Evolutionary conservation across 1,140 invertebrate genomes (phyloP), one percentile per base, ranked within the genome.

Genomic region (Teleopsis dalmanni): DNA sequence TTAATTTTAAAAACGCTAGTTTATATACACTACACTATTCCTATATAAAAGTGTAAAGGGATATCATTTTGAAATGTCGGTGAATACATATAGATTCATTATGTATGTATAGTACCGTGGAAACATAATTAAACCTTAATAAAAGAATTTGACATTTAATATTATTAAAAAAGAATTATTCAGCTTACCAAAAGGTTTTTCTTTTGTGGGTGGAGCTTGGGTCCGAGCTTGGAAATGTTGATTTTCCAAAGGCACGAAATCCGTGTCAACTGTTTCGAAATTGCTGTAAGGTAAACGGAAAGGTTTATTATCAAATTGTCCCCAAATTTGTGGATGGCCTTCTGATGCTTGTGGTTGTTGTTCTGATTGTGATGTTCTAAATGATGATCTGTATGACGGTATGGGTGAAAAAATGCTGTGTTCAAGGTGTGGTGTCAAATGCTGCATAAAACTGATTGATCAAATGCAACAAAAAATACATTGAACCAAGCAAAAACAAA

Each of bases 161-260:
- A 38, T 9, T 33, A 2, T 31, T 22, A 31, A 31, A 35, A 23
- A 35, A 37, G 18, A 7, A 23, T 19, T 42, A 14, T 18, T 6
- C 10, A 2, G 57, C 64, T 59, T 54, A 67, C 64, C 61, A 47
- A 67, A 67, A 0, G 64, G 64, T 43, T 66, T 66, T 19, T 62
- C 52, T 13, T 5, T 62, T 53, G 9, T 36, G 50, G 21, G 14
- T 14, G 35, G 42, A 35, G 33, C 13, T 22, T 48, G 47, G 3
- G 41, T 8, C 25, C 26, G 25, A 25, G 57, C 42, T n/a, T 62
- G 60, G 8, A 19, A 31, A 19, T 42, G 37, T 49, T 43, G 48
- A n/a, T 31, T 31, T 47, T 67, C 64, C 23, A 67, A 47, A 8
- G 64, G 64, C 35, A 67, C 58, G 31, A 67, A 67, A 43, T 67